Base-by-base conservation (phyloP, 2,888 invertebrate genomes). In the Hyppa rectilinea region DNA sequence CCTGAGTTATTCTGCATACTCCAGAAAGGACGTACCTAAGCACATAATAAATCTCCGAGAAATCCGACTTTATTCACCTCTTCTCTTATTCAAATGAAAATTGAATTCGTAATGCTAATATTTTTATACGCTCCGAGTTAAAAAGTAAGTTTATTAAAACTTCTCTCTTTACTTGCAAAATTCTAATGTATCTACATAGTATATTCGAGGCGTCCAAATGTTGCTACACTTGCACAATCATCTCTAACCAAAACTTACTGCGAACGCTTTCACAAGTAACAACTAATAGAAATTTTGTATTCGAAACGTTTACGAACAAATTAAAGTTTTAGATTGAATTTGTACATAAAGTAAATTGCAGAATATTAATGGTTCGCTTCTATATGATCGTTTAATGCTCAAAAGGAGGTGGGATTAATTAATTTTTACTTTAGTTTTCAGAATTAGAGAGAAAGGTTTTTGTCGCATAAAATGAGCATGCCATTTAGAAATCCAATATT, bases 131-230 rank as follows among this genome's bases (percentile, higher is more conserved):
- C 29, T 45, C 40, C 31, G 61, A 71, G 80, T 75, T 80, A 80
- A 80, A 75, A 75, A 83, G 80, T 80, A 75, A 80, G 71, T 80
- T 79, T 82, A 80, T 80, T 83, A 83, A 79, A 80, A 83, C 75
- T 79, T 81, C 49, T 43, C 59, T 52, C 63, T 79, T 55, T 56
- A 59, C 75, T 71, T 67, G n/a, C 53, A 79, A 71, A 59, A 74
- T 66, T 72, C 20, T 47, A 74, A 74, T 52, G 60, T 74, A 61
- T 67, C 56, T 67, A 74, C 66, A 38, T 56, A 70, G 66, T 52
- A 67, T 43, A 69, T 50, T 67, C 43, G 61, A 43, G 55, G 64
- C 64, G 55, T 40, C 80, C 80, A 67, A 82, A 82, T 80, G 67
- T 75, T 61, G 60, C 75, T 52, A 6, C 50, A 63, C 34, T 75